Percentiles rank a stretch among this genome's conserved stretches.
Evolutionary conservation across 2,888 invertebrate genomes (phyloP).

Genomic region (Zhuqinia jingwanae): DNA sequence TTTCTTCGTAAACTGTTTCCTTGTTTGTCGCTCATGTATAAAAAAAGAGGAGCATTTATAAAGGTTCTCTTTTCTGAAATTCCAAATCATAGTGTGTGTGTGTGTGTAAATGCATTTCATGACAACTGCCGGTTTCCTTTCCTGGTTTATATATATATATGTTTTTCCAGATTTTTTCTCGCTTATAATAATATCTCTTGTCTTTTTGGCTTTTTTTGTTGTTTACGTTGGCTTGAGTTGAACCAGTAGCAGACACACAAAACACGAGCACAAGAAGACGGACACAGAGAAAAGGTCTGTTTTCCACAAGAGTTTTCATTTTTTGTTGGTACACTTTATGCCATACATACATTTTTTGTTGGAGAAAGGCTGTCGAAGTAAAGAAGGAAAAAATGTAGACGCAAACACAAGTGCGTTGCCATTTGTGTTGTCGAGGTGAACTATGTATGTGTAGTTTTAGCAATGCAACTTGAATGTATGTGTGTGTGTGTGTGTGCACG

Average conservation of each 20-base stretch:
- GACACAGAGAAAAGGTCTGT: conserved; percentile 16
- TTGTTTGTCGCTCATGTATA: conserved; percentile 32
- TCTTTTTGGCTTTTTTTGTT: conserved; percentile 42
- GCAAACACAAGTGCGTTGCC: background rate
- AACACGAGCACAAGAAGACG: conserved; percentile 14
- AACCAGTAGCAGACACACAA: background rate
- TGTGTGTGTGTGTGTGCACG: too few species aligned
- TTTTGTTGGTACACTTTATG: conserved; percentile 19
- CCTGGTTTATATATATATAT: conserved; percentile 68
- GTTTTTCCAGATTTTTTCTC: conserved; percentile 44
- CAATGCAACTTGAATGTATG: too few species aligned
- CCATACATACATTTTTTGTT: conserved; percentile 51
- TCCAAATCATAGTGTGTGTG: conserved; percentile 21
- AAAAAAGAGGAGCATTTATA: conserved; percentile 42
- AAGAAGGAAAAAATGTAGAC: background rate
- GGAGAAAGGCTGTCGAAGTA: background rate
- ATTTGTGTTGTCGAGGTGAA: background rate
- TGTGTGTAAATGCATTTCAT: conserved; percentile 51
- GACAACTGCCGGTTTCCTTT: conserved; percentile 60
- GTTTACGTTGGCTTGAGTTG: background rate
- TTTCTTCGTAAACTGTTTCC: background rate
- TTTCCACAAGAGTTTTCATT: conserved; percentile 1
- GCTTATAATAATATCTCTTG: background rate
- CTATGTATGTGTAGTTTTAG: background rate
- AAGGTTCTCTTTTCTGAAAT: conserved; percentile 60